phyloP scores from a whole-genome alignment of 2,797 vertebrate genomes.

The Crocidura indochinensis region DNA sequence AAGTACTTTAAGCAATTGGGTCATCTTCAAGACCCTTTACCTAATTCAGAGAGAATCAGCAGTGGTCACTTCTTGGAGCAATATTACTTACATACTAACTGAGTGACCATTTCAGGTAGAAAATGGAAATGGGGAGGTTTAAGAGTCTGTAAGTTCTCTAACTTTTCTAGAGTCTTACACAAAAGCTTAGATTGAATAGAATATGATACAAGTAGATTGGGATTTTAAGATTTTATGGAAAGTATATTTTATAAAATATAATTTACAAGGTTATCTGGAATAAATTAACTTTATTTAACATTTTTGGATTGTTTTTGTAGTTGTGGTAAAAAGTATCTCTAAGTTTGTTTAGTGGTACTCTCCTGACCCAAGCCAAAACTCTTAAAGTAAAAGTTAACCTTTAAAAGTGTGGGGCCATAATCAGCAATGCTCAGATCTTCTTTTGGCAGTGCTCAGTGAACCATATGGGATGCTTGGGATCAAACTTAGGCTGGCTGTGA shows the following conservation, averaged over 20 bases:
- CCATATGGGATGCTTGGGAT: too few species aligned
- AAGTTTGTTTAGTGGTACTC: slow-evolving; percentile 59
- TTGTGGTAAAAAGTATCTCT: slow-evolving; percentile 64
- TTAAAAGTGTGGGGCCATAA: not conserved
- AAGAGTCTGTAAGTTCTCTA: slow-evolving; percentile 36
- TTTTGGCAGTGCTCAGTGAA: too few species aligned
- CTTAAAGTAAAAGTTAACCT: slow-evolving; percentile 4
- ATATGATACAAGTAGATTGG: too few species aligned
- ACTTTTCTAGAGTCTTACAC: slow-evolving; percentile 27
- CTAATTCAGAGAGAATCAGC: not conserved
- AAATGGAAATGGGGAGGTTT: slow-evolving; percentile 36
- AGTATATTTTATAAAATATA: slow-evolving; percentile 26
- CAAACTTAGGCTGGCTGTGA: too few species aligned
- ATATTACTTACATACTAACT: not conserved
- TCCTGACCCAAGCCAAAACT: slow-evolving; percentile 32
- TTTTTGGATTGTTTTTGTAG: slow-evolving; percentile 31
- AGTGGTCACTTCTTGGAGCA: not conserved
- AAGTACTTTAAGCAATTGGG: too few species aligned
- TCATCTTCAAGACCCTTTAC: not conserved
- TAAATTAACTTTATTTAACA: slow-evolving; percentile 52
- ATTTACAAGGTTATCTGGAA: slow-evolving; percentile 31
- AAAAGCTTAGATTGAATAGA: slow-evolving; percentile 24
- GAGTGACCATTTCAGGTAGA: not conserved
- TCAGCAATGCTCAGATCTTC: not conserved
- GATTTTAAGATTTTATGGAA: not conserved